Conservation (phyloP, 2,888 invertebrate species). For the Helleia helle region DNA sequence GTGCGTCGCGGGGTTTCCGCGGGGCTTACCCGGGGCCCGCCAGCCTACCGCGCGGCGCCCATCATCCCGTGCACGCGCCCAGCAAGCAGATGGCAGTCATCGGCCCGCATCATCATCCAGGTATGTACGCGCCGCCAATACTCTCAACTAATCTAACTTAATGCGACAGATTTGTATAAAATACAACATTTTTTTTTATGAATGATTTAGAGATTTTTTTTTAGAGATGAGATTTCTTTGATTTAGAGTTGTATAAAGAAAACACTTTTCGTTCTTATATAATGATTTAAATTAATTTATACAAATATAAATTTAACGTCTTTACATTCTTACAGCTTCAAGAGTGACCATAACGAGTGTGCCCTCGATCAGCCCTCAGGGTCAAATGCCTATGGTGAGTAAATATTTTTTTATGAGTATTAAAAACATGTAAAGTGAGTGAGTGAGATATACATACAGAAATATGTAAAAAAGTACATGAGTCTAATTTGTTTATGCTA, state of each 20-base stretch:
- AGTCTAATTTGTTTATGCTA: slow-evolving; percentile 42
- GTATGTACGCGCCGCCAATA: too few species aligned
- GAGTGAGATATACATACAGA: too few species aligned
- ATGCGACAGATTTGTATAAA: too few species aligned
- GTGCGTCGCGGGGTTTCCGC: slow-evolving; percentile 25
- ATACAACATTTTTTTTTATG: too few species aligned
- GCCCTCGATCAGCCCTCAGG: slow-evolving; percentile 76
- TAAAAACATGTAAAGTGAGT: neutral
- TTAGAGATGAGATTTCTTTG: too few species aligned
- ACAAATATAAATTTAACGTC: neutral
- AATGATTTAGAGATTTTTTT: too few species aligned
- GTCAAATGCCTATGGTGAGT: slow-evolving; percentile 79
- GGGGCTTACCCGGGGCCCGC: slow-evolving; percentile 49
- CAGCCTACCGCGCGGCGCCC: slow-evolving; percentile 64
- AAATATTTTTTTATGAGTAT: neutral
- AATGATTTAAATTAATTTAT: too few species aligned
- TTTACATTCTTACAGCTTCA: slow-evolving; percentile 51
- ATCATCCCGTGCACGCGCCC: slow-evolving; percentile 35
- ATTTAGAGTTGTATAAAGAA: too few species aligned
- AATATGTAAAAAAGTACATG: slow-evolving; percentile 11
- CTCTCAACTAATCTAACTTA: too few species aligned
- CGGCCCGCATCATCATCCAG: slow-evolving; percentile 30
- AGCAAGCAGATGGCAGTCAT: slow-evolving; percentile 31
- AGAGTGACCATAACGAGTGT: slow-evolving; percentile 70
- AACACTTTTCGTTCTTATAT: too few species aligned